These are phyloP conservation scores for Smithornis capensis DNA, from an alignment of 2,113 vertebrate species.

Conservation along the genomic window DNA sequence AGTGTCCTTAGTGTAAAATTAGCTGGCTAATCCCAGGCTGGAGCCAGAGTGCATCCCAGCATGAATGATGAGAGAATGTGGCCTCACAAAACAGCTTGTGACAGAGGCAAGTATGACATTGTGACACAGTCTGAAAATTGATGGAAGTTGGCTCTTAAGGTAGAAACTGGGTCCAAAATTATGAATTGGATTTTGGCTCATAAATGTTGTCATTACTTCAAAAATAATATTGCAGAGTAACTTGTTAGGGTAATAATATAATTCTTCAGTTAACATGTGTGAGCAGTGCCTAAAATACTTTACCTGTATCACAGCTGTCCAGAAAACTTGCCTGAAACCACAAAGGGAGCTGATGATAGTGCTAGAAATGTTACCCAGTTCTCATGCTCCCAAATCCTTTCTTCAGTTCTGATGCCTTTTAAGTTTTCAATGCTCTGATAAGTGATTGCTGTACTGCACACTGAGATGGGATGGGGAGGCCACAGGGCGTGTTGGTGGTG, in stretches of 20 bases:
- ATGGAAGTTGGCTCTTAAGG: neutral
- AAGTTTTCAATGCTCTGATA: neutral
- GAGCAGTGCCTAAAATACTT: neutral
- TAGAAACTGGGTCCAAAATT: neutral
- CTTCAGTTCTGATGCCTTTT: neutral
- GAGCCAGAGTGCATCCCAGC: neutral
- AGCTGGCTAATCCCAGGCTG: neutral
- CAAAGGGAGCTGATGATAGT: neutral
- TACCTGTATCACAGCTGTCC: neutral
- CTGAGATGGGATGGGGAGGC: neutral
- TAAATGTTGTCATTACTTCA: neutral
- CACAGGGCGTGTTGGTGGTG: accelerated
- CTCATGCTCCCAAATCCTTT: neutral
- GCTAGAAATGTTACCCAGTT: neutral
- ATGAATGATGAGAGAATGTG: neutral
- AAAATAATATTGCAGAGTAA: neutral
- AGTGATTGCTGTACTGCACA: neutral
- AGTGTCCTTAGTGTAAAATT: neutral
- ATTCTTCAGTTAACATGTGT: neutral
- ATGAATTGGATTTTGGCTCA: neutral
- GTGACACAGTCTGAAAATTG: neutral
- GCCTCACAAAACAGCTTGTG: neutral
- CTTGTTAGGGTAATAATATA: neutral
- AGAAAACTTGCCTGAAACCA: neutral
- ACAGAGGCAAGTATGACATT: neutral